These are phyloP conservation scores for Lithobates pipiens DNA, from an alignment of 2,797 vertebrate species.

Conservation along the genomic window DNA sequence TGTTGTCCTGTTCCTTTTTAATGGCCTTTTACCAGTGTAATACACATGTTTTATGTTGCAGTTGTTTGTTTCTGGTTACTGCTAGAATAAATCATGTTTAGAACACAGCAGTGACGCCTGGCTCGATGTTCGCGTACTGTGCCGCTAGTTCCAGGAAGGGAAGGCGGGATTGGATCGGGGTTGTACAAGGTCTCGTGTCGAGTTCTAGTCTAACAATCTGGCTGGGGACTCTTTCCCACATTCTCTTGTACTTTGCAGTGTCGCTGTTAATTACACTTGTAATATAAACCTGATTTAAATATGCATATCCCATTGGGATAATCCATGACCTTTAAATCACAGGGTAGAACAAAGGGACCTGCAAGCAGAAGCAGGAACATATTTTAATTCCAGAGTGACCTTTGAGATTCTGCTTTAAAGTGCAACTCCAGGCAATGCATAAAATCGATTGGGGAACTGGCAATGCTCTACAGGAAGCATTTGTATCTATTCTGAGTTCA, in stretches of 20 bases:
- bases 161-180: conserved; percentile 9
- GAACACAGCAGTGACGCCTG: neutral
- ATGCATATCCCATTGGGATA: conserved; percentile 30
- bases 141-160: conserved; percentile 15
- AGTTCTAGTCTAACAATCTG: conserved; percentile 6
- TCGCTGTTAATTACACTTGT: conserved; percentile 48
- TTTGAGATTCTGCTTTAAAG: neutral
- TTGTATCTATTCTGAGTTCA: neutral
- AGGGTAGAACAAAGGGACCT: conserved; percentile 15
- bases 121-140: neutral
- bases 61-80: neutral
- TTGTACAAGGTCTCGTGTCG: conserved; percentile 37
- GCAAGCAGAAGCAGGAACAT: conserved; percentile 3
- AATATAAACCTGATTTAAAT: conserved; percentile 36
- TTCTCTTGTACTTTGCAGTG: conserved; percentile 30
- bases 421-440: neutral
- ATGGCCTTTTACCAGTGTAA: neutral
- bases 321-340: conserved; percentile 43
- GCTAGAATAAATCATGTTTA: neutral
- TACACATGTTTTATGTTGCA: neutral
- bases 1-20: too few species aligned
- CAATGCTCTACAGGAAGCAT: neutral
- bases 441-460: neutral
- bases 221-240: conserved; percentile 41
- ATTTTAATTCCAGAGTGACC: conserved; percentile 8